Evolutionary conservation across 2,797 vertebrate genomes (phyloP), one percentile per base, ranked within the genome.

Genomic region (Microctenopoma stevenorrisi): DNA sequence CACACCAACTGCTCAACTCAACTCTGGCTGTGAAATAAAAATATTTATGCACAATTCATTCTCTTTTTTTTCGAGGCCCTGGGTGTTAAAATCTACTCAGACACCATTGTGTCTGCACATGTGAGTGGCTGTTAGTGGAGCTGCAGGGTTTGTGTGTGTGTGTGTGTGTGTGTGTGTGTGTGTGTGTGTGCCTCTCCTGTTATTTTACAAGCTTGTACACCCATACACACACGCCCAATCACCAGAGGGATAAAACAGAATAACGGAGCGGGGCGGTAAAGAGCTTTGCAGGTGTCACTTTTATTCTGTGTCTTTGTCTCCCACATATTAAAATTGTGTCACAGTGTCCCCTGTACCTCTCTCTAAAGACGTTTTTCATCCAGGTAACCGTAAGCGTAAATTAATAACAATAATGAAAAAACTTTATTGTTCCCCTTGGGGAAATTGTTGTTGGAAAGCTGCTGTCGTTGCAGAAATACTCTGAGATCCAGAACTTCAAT

Each of bases 11-110:
- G 64, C 84, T 33, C 28, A 30, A 30, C 28, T 83, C 87, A 83
- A 69, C 65, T 64, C 53, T 1, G 74, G 84, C 81, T 54, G 50
- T 2, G 7, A 76, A 76, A 69, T 81, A 89, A 86, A 88, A 86
- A 88, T 79, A 85, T 89, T 83, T 83, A 78, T 75, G 49, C 77
- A 78, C 65, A 81, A 88, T 87, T 89, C 86, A 88, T 87, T 54
- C 82, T 64, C 70, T 33, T 33, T 67, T 89, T 78, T 86, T 68
- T 72, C 83, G 78, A 52, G 68, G 76, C 72, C 79, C 78, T 26
- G 42, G 60, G 62, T 75, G 67, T 80, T 81, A 84, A 71, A 84
- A 89, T 86, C 89, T 84, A 86, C 51, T 73, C 84, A 87, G 81
- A 88, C 82, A 88, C 66, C 59, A 82, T 83, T 86, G 79, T 83